Base-by-base conservation (phyloP, 37 sponge, comb jelly and placozoan species). In the Beroe ovata region DNA sequence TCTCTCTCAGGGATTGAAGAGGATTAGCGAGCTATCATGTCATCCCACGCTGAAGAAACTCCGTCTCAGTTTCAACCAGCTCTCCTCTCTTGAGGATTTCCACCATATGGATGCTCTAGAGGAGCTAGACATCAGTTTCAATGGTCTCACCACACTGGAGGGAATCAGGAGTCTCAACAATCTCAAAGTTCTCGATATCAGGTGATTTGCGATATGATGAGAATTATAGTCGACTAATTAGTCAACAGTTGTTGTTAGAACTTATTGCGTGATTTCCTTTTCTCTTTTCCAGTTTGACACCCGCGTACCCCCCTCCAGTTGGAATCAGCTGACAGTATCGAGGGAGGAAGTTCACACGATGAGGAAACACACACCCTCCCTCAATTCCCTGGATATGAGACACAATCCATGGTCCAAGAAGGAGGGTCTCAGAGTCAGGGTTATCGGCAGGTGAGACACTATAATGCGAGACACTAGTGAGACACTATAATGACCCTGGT, bases 401-500 rank as follows among this genome's bases (percentile, higher is more conserved):
- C 64, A 92, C 64, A 96, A 96, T 64, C 91, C 92, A 16, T 96
- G 97, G 95, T 26, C 64, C n/a, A 91, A 94, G 91, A 90, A 89
- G 47, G 61, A 66, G 38, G 39, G 60, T 11, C 84, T 77, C 54
- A 77, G 84, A 42, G 54, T 77, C 54, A 39, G 84, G 42, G 84
- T 77, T 23, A 77, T 77, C 54, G 84, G 54, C 88, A 64, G 33
- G 39, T 61, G 23, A 21, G 19, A 47, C 6, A 61, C 37, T 26
- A 29, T 91, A 19, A n/a, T 21, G 20, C 19, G n/a, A 64, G 54
- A 26, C 63, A 84, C 54, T 84, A 84, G 22, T 84, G 25, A 84
- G 54, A 18, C 54, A 19, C 36, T 40, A 64, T 16, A n/a, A n/a
- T n/a, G n/a, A n/a, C n/a, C n/a, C n/a, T n/a, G n/a, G n/a, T n/a